phyloP scores from a whole-genome alignment of 2,888 invertebrate species.

The Laothoe populi region DNA sequence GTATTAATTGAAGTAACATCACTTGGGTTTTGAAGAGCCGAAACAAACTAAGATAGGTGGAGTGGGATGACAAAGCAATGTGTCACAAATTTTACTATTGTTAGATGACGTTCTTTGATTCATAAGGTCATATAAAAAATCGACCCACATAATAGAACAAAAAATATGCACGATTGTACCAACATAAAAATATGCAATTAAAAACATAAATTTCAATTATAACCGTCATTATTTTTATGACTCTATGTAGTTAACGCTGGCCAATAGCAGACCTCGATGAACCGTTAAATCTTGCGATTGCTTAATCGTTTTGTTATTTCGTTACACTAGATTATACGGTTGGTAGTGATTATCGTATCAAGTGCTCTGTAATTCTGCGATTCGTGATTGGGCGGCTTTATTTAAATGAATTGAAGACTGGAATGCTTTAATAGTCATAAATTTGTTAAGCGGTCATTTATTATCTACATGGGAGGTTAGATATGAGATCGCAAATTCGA shows the following conservation, averaged over 20 bases:
- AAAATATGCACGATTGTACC: conserved; percentile 1
- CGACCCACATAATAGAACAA: not conserved
- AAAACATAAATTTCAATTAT: conserved; percentile 17
- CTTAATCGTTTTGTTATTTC: conserved; percentile 24
- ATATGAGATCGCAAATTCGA: not conserved
- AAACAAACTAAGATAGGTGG: too few relatives aligned
- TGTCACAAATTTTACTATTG: too few relatives aligned
- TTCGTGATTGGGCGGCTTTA: conserved; percentile 14
- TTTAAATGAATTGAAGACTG: not conserved
- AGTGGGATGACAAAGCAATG: too few relatives aligned
- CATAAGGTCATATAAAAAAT: not conserved
- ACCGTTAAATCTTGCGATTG: conserved; percentile 16
- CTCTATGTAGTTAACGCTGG: conserved; percentile 14
- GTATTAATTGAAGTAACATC: too few relatives aligned
- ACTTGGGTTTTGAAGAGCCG: too few relatives aligned
- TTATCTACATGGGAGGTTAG: not conserved
- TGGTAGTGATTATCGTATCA: conserved; percentile 25
- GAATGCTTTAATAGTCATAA: not conserved
- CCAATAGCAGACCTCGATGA: conserved; percentile 10
- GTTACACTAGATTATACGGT: conserved; percentile 27
- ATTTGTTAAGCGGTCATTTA: not conserved
- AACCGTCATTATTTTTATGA: conserved; percentile 24
- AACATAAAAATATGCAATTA: conserved; percentile 30
- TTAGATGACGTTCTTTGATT: too few relatives aligned
- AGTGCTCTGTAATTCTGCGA: conserved; percentile 1